phyloP scores from a whole-genome alignment of 2,888 invertebrate species.

The Ophioninae sp. region DNA sequence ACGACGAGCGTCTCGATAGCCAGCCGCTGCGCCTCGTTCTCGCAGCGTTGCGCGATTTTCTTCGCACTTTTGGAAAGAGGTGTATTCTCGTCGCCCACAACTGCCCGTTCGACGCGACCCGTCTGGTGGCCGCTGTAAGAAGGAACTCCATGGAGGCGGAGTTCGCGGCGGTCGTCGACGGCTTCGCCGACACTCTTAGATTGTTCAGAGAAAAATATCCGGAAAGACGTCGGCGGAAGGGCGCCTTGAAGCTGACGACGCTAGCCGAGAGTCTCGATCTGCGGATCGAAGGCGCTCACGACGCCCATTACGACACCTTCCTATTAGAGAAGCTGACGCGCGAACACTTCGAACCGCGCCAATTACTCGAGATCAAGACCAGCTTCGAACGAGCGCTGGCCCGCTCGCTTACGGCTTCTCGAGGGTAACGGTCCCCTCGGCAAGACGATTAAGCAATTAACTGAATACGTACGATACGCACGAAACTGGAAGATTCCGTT shows the following conservation, averaged over 20 bases:
- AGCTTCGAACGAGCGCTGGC: not conserved
- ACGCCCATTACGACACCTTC: slow-evolving; percentile 38
- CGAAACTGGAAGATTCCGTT: too few relatives aligned
- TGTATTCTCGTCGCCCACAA: slow-evolving; percentile 57
- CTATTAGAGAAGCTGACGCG: slow-evolving; percentile 41
- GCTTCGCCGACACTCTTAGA: slow-evolving; percentile 50
- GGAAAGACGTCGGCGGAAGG: slow-evolving; percentile 4
- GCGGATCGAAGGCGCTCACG: slow-evolving; percentile 15
- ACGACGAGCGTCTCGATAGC: not conserved
- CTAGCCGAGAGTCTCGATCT: slow-evolving; percentile 32
- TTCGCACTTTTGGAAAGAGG: slow-evolving; percentile 2
- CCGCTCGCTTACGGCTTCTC: too few relatives aligned
- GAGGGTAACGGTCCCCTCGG: too few relatives aligned
- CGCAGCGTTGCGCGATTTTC: not conserved
- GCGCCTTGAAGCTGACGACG: slow-evolving; percentile 36
- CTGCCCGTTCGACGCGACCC: slow-evolving; percentile 40
- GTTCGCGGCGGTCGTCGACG: slow-evolving; percentile 24
- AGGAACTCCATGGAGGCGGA: not conserved
- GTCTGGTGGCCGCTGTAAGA: slow-evolving; percentile 8
- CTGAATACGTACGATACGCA: too few relatives aligned
- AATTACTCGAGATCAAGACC: not conserved
- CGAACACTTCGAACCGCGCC: slow-evolving; percentile 19
- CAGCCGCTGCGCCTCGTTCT: slow-evolving; percentile 2
- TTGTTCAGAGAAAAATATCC: slow-evolving; percentile 55
- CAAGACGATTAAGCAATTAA: not conserved